Conservation (phyloP, 2,797 vertebrate species). For the Lophotriccus pileatus region DNA sequence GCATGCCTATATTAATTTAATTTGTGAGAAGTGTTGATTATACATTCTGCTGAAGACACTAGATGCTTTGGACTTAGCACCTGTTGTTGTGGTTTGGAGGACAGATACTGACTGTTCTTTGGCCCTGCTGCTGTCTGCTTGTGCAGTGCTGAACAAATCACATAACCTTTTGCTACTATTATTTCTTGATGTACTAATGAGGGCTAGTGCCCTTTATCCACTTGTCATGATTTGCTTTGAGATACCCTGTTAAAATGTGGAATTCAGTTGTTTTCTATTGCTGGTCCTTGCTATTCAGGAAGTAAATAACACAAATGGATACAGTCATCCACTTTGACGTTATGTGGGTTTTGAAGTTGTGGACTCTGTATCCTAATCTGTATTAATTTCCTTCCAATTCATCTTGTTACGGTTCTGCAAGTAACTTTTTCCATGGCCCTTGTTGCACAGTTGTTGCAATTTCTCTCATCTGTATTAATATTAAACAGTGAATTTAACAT, state of each 20-base stretch:
- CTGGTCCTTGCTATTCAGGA: neutral
- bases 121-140: neutral
- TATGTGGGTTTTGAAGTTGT: neutral
- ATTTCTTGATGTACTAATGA: neutral
- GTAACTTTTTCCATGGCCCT: neutral
- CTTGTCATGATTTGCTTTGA: neutral
- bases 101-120: neutral
- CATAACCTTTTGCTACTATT: neutral
- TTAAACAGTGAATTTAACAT: neutral
- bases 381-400: neutral
- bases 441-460: neutral
- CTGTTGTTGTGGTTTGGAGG: neutral
- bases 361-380: neutral
- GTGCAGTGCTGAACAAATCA: neutral
- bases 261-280: neutral
- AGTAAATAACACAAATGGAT: neutral
- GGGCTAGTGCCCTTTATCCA: neutral
- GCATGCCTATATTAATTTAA: neutral
- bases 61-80: neutral
- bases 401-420: neutral
- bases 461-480: neutral
- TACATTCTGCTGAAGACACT: neutral
- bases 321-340: neutral
- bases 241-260: neutral
- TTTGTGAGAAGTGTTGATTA: neutral